Evolutionary conservation across 2,888 invertebrate genomes (phyloP), one percentile per base, ranked within the genome.

Genomic region (Venusia cambrica): DNA sequence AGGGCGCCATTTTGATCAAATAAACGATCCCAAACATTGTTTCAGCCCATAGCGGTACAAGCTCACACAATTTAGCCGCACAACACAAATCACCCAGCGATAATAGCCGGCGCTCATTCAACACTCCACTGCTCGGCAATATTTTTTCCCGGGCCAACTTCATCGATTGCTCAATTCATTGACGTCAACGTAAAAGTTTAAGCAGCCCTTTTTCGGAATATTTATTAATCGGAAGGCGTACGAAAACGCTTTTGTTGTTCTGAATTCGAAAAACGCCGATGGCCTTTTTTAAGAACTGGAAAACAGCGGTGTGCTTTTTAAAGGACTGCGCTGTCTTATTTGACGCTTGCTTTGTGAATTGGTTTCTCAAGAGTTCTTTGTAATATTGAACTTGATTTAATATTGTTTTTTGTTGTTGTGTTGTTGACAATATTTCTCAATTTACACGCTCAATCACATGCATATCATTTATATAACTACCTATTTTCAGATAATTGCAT

Each of bases 161-260:
- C 24, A 25, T 20, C 42, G 41, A 53, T 48, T 48, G 47, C 48
- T 48, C 49, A 49, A 54, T 54, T 48, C 46, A 54, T 51, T 38
- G 49, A 39, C 32, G 46, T 53, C 52, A 42, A 44, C 46, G 45
- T 38, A 45, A 52, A 52, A 48, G 40, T 49, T 48, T 29, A 48
- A 48, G 40, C 32, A 43, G 18, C 26, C 54, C 54, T 46, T 54
- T 48, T 54, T 41, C 35, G 51, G 54, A 46, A 41, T 49, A 48
- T 54, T 51, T 54, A 54, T 54, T 49, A 48, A 51, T 41, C 48
- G 42, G 40, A 43, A 36, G 45, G 53, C 48, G 49, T 38, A 41
- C 38, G 33, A 33, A 37, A 47, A 38, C 25, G 38, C 34, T 39
- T 36, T 41, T 4, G 22, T 34, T 34, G 29, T 26, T 24, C n/a